Base-by-base conservation (phyloP, 2,797 vertebrate genomes). In the Gouania willdenowi region DNA sequence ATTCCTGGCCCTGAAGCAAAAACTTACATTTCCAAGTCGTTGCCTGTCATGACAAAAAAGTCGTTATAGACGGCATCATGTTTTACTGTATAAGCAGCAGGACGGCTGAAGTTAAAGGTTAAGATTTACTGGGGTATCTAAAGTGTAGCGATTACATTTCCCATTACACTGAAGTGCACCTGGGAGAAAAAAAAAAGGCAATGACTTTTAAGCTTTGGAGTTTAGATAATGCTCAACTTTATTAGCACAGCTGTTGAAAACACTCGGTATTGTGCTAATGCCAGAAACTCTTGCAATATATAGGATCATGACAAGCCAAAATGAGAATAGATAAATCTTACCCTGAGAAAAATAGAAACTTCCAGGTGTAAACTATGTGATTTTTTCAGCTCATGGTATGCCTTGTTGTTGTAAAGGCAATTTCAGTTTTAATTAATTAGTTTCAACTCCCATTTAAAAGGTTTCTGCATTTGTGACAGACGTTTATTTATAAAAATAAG, bases 11-110 rank as follows among this genome's bases (percentile, higher is more conserved):
- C 42, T 2, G 1, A 37, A 65, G 57, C 41, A 14, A 17, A 65
- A 38, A 39, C 37, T 55, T 52, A 65, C 67, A 60, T 67, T 40
- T 47, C 51, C 52, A 63, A 65, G 40, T 29, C 41, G 36, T 27
- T 12, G 33, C 61, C 36, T 52, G 34, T 28, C 51, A 40, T 27
- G 38, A 53, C 41, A 59, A 56, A 40, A 34, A 40, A 32, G 33
- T 38, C 47, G 41, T 66, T 45, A 41, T 2, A 39, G 12, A 24
- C 14, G 28, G 33, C 15, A 49, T 66, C 0, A 17, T 18, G 56
- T 49, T 55, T 31, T 27, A 42, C 41, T 51, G 24, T 37, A 14
- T 11, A 11, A 43, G 48, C 20, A 2, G 26, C 20, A n/a, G 8
- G 45, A 41, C 20, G 62, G 27, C 22, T 47, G 29, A 43, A 32